Percentiles rank a stretch among this genome's conserved stretches.
Conservation (phyloP, 2,888 invertebrate genomes). For the Himalopsyche kuldschensis region DNA sequence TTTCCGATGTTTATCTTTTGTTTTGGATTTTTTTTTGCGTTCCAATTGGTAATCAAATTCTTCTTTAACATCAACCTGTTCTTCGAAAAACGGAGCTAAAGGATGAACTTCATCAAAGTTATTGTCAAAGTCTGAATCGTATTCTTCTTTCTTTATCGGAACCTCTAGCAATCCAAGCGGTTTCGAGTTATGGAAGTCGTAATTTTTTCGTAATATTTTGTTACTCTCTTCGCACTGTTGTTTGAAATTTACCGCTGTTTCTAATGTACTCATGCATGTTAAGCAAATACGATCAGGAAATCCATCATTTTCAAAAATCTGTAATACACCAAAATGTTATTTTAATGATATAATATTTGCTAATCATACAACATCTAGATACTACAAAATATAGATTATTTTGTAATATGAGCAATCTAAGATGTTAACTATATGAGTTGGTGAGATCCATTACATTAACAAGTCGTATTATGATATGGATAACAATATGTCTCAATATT, state of each 20-base stretch:
- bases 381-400: too few species aligned
- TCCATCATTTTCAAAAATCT: slow-evolving; percentile 18
- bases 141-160: slow-evolving; percentile 12
- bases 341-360: too few species aligned
- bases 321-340: neutral
- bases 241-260: slow-evolving; percentile 12
- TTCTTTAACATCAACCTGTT: slow-evolving; percentile 1
- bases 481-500: too few species aligned
- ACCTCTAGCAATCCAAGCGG: neutral
- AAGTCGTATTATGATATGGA: too few species aligned
- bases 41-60: neutral
- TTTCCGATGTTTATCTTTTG: slow-evolving; percentile 3
- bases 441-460: too few species aligned
- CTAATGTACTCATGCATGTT: slow-evolving; percentile 11
- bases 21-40: neutral
- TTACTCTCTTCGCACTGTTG: slow-evolving; percentile 18
- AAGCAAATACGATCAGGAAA: slow-evolving; percentile 21
- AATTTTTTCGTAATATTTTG: slow-evolving; percentile 7
- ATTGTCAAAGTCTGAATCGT: slow-evolving; percentile 14
- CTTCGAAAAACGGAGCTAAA: slow-evolving; percentile 4
- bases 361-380: too few species aligned
- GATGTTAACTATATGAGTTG: too few species aligned
- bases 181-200: neutral
- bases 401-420: too few species aligned
- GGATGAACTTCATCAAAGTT: neutral